phyloP scores from a whole-genome alignment of 2,113 vertebrate species.

The Callopanchax toddi region DNA sequence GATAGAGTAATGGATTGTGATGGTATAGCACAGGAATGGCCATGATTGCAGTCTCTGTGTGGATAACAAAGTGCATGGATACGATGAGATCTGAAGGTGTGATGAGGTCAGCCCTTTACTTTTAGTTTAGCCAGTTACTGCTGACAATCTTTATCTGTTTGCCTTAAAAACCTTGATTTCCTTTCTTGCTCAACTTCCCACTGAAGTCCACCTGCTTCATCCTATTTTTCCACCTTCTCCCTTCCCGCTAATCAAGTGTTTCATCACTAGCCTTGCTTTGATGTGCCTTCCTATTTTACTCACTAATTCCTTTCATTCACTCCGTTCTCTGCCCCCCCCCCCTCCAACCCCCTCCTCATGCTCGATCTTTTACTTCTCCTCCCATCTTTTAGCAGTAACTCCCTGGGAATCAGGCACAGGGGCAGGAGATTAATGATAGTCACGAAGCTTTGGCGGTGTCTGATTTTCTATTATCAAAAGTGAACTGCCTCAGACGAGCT shows the following conservation, averaged over 20 bases:
- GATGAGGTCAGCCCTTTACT: slow-evolving; percentile 38
- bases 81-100: slow-evolving; percentile 50
- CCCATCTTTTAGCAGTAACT: slow-evolving; percentile 54
- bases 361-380: slow-evolving; percentile 42
- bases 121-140: slow-evolving; percentile 20
- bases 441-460: slow-evolving; percentile 63
- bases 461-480: slow-evolving; percentile 60
- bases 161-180: slow-evolving; percentile 27
- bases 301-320: slow-evolving; percentile 45
- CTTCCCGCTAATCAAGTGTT: slow-evolving; percentile 41
- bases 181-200: slow-evolving; percentile 32
- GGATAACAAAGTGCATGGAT: slow-evolving; percentile 48
- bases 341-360: not conserved
- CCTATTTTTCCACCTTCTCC: slow-evolving; percentile 18
- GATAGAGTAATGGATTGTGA: slow-evolving; percentile 52
- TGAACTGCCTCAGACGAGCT: slow-evolving; percentile 31
- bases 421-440: slow-evolving; percentile 72
- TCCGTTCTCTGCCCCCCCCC: slow-evolving; percentile 37
- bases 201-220: slow-evolving; percentile 17
- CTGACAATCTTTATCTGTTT: slow-evolving; percentile 16
- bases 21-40: slow-evolving; percentile 37
- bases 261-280: slow-evolving; percentile 41
- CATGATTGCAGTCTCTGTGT: slow-evolving; percentile 56
- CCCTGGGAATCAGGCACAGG: slow-evolving; percentile 45
- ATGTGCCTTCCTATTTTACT: slow-evolving; percentile 36